phyloP scores from a whole-genome alignment of 2,797 vertebrate species.

The Hydrolagus colliei region DNA sequence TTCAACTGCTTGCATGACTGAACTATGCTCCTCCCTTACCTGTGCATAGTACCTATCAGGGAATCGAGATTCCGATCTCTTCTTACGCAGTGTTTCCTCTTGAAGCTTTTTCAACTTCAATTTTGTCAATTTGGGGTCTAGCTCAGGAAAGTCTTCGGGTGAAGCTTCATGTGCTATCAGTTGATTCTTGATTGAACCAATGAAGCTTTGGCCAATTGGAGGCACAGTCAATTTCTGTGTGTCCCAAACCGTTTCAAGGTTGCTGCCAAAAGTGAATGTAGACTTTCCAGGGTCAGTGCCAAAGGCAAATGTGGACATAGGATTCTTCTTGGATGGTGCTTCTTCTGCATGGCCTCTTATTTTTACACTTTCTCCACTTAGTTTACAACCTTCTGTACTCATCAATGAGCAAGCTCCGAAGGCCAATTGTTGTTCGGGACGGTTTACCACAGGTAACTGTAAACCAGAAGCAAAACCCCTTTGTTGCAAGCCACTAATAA shows the following conservation, averaged over 20 bases:
- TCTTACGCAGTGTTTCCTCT: constrained; percentile 23
- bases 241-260: not conserved
- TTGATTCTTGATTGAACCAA: not conserved
- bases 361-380: not conserved
- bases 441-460: not conserved
- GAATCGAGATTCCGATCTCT: constrained; percentile 37
- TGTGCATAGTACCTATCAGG: constrained; percentile 49
- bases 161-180: constrained; percentile 18
- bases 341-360: not conserved
- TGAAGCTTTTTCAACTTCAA: constrained; percentile 41
- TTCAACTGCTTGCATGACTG: constrained; percentile 51
- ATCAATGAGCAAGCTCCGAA: not conserved
- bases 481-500: no score
- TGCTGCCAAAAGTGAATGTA: not conserved
- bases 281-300: constrained; percentile 34
- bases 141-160: constrained; percentile 47
- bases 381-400: no score
- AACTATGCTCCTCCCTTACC: constrained; percentile 53
- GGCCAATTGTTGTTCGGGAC: not conserved
- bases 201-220: not conserved
- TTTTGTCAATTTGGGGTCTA: constrained; percentile 41
- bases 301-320: not conserved
- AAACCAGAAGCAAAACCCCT: no score
- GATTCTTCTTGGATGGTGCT: not conserved
- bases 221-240: not conserved